Percentiles rank a stretch among this genome's conserved stretches.
phyloP scores from a whole-genome alignment of 1,140 invertebrate genomes.

The Scaptomyza pallida region DNA sequence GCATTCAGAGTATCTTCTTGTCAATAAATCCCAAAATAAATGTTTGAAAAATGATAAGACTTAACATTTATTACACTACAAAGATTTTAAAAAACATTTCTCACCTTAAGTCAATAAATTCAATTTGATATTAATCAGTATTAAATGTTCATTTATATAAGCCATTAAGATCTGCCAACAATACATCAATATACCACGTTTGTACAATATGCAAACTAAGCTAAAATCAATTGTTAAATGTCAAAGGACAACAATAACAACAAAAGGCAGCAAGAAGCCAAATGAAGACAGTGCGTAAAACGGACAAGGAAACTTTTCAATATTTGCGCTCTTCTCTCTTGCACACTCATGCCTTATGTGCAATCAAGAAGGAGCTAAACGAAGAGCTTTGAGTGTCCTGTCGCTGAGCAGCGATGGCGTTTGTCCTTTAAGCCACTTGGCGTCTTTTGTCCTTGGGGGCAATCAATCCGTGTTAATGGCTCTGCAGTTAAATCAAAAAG shows the following conservation, averaged over 20 bases:
- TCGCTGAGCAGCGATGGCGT: slow-evolving; percentile 51
- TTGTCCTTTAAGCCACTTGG: slow-evolving; percentile 76
- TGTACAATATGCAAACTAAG: slow-evolving; percentile 21
- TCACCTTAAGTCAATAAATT: slow-evolving; percentile 5
- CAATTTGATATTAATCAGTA: slow-evolving; percentile 18
- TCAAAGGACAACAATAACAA: slow-evolving; percentile 20
- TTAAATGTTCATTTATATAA: slow-evolving; percentile 12
- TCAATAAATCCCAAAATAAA: too few species aligned
- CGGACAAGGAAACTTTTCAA: slow-evolving; percentile 24
- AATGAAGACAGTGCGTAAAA: slow-evolving; percentile 15
- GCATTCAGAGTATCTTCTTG: too few species aligned
- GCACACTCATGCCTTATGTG: neutral
- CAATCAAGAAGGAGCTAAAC: neutral
- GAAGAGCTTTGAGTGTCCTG: slow-evolving; percentile 38
- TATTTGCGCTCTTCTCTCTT: slow-evolving; percentile 2
- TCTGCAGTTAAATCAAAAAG: slow-evolving; percentile 74
- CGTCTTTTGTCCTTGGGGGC: slow-evolving; percentile 74
- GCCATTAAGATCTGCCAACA: neutral
- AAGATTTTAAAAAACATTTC: neutral
- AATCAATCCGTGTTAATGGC: slow-evolving; percentile 81
- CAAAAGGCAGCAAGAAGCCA: neutral
- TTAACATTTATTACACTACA: neutral
- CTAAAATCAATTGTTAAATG: slow-evolving; percentile 66
- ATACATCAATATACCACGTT: neutral
- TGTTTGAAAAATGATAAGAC: too few species aligned